Percentiles rank a stretch among this genome's conserved stretches.
These are phyloP conservation scores for Microtus pennsylvanicus DNA, from an alignment of 2,113 vertebrate species.

Conservation along the genomic window DNA sequence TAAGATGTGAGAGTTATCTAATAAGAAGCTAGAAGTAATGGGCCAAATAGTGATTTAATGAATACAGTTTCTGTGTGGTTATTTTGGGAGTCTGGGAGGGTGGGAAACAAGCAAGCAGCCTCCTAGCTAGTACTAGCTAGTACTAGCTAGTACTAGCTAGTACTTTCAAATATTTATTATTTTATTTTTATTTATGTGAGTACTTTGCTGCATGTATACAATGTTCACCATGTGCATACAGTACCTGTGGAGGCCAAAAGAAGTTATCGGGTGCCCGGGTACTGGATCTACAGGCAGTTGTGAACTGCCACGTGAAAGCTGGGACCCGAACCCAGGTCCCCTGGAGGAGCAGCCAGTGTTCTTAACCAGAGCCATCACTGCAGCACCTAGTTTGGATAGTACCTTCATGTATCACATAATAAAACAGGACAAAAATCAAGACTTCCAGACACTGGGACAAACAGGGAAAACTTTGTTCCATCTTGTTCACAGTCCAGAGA, in stretches of 20 bases:
- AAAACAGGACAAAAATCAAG: neutral
- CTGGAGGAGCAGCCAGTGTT: neutral
- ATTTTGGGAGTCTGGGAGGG: no score
- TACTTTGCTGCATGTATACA: neutral
- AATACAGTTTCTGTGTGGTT: no score
- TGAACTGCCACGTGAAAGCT: no score
- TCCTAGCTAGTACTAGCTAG: neutral
- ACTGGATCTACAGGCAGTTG: neutral
- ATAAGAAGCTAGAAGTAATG: no score
- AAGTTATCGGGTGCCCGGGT: rapidly evolving
- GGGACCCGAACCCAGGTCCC: neutral
- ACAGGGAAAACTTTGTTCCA: neutral
- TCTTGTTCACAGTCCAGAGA: neutral
- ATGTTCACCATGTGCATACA: neutral
- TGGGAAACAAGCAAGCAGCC: no score
- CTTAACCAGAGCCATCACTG: neutral
- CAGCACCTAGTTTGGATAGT: neutral
- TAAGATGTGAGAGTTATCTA: no score
- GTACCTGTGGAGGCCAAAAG: neutral
- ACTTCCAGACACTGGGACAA: neutral
- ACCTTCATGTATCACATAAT: neutral
- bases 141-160: neutral
- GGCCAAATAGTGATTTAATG: no score
- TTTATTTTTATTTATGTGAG: neutral
- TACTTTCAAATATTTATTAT: neutral